Percentiles rank a stretch among this genome's conserved stretches.
Evolutionary conservation across 2,797 vertebrate genomes (phyloP).

Genomic region (Calcarius lapponicus): DNA sequence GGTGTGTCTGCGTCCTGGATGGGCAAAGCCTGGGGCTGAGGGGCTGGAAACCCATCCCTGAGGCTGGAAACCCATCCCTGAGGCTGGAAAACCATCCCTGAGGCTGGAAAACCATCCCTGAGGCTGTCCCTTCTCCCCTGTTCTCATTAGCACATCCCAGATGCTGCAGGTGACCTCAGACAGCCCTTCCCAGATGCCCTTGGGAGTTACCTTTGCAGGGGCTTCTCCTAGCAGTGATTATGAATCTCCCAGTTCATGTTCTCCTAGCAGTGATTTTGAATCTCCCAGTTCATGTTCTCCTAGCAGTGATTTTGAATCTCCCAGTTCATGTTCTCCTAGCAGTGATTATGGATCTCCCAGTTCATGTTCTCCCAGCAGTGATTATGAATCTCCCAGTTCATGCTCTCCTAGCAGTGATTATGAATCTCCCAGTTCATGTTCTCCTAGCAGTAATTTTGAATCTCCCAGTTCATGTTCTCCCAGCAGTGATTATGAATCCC

Average conservation of each 20-base stretch:
- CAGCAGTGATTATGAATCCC: constrained; percentile 44
- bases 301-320: constrained; percentile 58
- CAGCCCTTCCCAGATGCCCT: constrained; percentile 32
- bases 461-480: no score
- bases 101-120: background rate
- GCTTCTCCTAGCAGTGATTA: constrained; percentile 47
- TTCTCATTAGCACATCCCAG: background rate
- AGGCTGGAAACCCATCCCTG: no score
- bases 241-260: no score
- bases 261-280: no score
- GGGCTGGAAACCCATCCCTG: no score
- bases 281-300: no score
- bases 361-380: no score
- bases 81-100: background rate
- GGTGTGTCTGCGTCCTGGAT: rapidly evolving
- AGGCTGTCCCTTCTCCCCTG: background rate
- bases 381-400: constrained; percentile 49
- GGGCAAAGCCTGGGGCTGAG: background rate
- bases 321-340: no score
- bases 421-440: background rate
- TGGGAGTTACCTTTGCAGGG: constrained; percentile 64
- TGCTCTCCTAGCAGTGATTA: constrained; percentile 33
- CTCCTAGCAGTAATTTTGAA: no score
- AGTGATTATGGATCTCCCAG: no score
- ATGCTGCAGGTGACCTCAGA: background rate